Conservation (phyloP, 2,113 vertebrate genomes). For the Thunnus thynnus region DNA sequence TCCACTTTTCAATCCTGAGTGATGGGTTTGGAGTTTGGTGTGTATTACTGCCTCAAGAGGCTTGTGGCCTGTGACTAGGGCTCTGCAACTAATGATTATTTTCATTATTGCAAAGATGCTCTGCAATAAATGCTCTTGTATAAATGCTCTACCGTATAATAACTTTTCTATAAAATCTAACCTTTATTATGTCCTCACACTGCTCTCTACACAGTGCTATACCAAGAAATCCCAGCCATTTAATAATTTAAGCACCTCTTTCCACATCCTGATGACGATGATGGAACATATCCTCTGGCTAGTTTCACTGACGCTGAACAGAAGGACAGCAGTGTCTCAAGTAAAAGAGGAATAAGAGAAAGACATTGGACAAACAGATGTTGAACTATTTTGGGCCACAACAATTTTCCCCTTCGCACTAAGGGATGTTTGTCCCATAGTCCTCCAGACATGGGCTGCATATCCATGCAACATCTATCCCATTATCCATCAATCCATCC, state of each 20-base stretch:
- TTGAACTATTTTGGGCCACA: neutral
- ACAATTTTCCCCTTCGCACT: neutral
- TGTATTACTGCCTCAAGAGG: too few species aligned
- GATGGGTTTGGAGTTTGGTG: too few species aligned
- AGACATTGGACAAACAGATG: neutral
- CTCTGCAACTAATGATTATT: too few species aligned
- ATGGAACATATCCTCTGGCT: conserved; percentile 12
- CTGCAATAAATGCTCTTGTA: too few species aligned
- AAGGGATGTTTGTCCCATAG: neutral
- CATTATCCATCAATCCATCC: neutral
- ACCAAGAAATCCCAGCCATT: conserved; percentile 35
- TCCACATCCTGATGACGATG: conserved; percentile 14
- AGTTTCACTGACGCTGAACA: neutral
- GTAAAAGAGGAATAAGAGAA: neutral
- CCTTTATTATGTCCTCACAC: too few species aligned
- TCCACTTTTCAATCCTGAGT: too few species aligned
- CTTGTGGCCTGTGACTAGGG: too few species aligned
- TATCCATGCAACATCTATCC: conserved; percentile 45
- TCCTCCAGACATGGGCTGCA: conserved; percentile 25
- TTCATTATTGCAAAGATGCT: too few species aligned
- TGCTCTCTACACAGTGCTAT: neutral
- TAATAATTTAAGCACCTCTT: conserved; percentile 61
- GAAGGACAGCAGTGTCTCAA: neutral
- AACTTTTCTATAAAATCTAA: too few species aligned
- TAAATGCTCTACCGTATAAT: too few species aligned